Conservation (phyloP, 2,888 invertebrate genomes). For the Clostera curtula region DNA sequence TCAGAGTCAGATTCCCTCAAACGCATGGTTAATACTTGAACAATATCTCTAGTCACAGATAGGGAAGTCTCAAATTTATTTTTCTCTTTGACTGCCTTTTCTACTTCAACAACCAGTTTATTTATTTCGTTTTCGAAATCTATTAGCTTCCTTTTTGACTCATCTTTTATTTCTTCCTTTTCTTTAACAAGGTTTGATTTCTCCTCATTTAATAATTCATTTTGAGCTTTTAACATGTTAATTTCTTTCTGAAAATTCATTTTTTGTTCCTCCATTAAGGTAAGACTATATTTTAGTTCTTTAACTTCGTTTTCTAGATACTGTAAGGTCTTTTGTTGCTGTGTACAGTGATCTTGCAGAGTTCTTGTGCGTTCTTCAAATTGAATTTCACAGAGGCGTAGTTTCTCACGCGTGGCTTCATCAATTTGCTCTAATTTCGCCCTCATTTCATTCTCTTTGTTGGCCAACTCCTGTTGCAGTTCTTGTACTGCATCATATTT, state of each 20-base stretch:
- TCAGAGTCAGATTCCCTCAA: slow-evolving; percentile 76
- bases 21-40: slow-evolving; percentile 73
- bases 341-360: slow-evolving; percentile 50
- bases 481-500: slow-evolving; percentile 49
- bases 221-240: slow-evolving; percentile 39
- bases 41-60: slow-evolving; percentile 73
- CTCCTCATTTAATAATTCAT: slow-evolving; percentile 37
- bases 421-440: slow-evolving; percentile 65
- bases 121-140: slow-evolving; percentile 61
- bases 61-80: slow-evolving; percentile 75
- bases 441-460: slow-evolving; percentile 57
- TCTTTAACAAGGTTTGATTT: slow-evolving; percentile 37
- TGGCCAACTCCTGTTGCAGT: slow-evolving; percentile 42
- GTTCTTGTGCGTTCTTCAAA: slow-evolving; percentile 57
- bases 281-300: slow-evolving; percentile 45
- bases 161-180: slow-evolving; percentile 47
- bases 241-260: slow-evolving; percentile 42
- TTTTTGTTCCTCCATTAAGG: slow-evolving; percentile 44
- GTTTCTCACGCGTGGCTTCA: slow-evolving; percentile 59
- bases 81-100: slow-evolving; percentile 64
- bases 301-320: slow-evolving; percentile 48
- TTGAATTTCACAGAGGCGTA: slow-evolving; percentile 63
- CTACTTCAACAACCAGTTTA: slow-evolving; percentile 57
- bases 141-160: slow-evolving; percentile 46
- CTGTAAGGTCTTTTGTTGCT: slow-evolving; percentile 47